Evolutionary conservation across 2,888 invertebrate genomes (phyloP), one percentile per base, ranked within the genome.

Genomic region (Yponomeuta cagnagella): DNA sequence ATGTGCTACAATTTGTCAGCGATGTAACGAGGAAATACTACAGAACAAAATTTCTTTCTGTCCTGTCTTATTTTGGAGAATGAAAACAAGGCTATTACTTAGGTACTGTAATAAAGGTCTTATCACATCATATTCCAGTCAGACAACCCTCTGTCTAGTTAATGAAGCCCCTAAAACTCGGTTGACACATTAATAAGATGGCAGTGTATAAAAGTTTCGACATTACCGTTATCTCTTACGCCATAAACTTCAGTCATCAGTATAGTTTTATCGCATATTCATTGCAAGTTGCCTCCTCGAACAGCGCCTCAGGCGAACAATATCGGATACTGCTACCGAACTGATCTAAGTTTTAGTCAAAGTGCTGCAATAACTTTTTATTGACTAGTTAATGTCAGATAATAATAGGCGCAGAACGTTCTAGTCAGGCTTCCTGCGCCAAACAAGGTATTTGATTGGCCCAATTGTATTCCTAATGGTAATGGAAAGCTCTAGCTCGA

Each of bases 11-110:
- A 80, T 82, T 80, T 80, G 77, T 82, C 76, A 77, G 75, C 74
- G 73, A 72, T 74, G 73, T 74, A 73, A 74, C 43, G 72, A 70
- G 71, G 71, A 75, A 71, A 73, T 73, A 73, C 73, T 72, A 63
- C 73, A 63, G 70, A 58, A 58, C 52, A 65, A 71, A 73, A 72
- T 71, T 73, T 73, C 73, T 69, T 74, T 82, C 84, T 83, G 85
- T 85, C 83, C 83, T 69, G 70, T 74, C 76, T 79, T 77, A 80
- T 84, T 81, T 77, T 23, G 74, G 75, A 72, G 78, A 77, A 80
- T 84, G 84, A 87, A 88, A 88, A 89, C 88, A 88, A 88, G 79
- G 77, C 84, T 80, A 84, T 88, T 85, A 87, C 79, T n/a, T 48
- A 68, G 65, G 31, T 15, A 10, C 23, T 10, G 23, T 43, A 67